A percentile compares a stretch with the other conserved stretches of the same genome.
phyloP scores from a whole-genome alignment of 2,113 vertebrate genomes.

The Thunnus maccoyii region DNA sequence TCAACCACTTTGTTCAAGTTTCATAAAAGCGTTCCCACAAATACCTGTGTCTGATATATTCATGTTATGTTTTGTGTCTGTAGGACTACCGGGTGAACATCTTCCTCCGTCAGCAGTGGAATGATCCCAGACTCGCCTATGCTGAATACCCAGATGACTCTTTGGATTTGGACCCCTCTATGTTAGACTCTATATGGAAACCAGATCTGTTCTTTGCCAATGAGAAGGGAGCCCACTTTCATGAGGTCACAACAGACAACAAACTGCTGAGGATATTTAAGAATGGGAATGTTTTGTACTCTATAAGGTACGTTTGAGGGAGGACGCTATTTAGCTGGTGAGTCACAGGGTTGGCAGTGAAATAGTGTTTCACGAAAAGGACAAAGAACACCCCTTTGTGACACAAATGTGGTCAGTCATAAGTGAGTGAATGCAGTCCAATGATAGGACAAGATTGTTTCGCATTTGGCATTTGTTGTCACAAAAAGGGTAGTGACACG shows the following conservation, averaged over 20 bases:
- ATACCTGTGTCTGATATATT: not conserved
- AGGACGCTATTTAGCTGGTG: too few species aligned
- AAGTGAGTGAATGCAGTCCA: too few species aligned
- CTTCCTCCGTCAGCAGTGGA: constrained; percentile 98
- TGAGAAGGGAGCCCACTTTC: constrained; percentile 98
- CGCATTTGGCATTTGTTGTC: too few species aligned
- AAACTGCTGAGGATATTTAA: constrained; percentile 97
- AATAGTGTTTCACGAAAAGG: too few species aligned
- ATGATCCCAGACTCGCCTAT: constrained; percentile 94
- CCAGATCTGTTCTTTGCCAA: constrained; percentile 98
- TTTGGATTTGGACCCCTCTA: constrained; percentile 96
- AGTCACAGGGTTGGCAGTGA: too few species aligned
- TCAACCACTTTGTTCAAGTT: not conserved
- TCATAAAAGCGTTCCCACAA: not conserved
- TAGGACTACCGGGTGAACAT: constrained; percentile 98
- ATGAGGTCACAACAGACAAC: constrained; percentile 98
- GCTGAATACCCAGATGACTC: constrained; percentile 98
- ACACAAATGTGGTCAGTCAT: too few species aligned
- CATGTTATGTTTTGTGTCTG: constrained; percentile 29
- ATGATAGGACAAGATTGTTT: too few species aligned
- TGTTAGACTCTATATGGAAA: constrained; percentile 99
- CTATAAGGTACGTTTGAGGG: constrained; percentile 88
- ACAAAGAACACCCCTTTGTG: not conserved
- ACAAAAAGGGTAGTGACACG: too few species aligned
- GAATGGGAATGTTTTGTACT: constrained; percentile 97